Percentiles rank a stretch among this genome's conserved stretches.
Evolutionary conservation across 1,140 invertebrate species (phyloP).

Genomic region (Idris sp.): DNA sequence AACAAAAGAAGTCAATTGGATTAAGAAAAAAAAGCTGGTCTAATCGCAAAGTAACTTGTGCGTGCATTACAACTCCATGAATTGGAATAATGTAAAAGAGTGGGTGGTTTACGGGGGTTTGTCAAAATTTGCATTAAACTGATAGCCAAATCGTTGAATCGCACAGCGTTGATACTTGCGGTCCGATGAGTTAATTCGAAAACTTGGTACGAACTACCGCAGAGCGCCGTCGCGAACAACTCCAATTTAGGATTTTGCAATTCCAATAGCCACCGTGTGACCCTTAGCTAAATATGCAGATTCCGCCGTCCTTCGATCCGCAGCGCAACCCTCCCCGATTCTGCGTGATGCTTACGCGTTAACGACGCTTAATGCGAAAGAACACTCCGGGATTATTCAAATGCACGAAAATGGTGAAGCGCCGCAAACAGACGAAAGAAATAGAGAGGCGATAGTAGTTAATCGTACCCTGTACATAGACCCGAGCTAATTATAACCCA

Average conservation of each 20-base stretch:
- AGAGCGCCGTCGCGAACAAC: constrained; percentile 64
- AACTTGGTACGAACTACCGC: constrained; percentile 61
- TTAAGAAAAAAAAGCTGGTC: no score
- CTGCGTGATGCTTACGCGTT: constrained; percentile 43
- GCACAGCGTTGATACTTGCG: constrained; percentile 47
- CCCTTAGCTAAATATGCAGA: constrained; percentile 71
- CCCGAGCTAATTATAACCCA: constrained; percentile 62
- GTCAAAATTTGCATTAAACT: constrained; percentile 63
- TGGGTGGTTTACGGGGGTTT: constrained; percentile 10
- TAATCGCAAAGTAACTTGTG: no score
- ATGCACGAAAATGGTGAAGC: constrained; percentile 32
- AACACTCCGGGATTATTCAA: constrained; percentile 57
- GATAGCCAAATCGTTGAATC: constrained; percentile 47
- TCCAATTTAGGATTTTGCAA: constrained; percentile 72
- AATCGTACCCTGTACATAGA: constrained; percentile 58
- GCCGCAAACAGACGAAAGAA: constrained; percentile 31
- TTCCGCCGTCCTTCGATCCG: constrained; percentile 48
- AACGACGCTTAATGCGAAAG: constrained; percentile 46
- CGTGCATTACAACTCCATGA: constrained; percentile 40
- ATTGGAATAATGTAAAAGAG: constrained; percentile 48
- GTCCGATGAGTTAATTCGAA: constrained; percentile 66
- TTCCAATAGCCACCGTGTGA: constrained; percentile 69
- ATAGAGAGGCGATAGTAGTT: constrained; percentile 50
- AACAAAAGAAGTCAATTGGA: no score
- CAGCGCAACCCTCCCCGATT: constrained; percentile 10